Evolutionary conservation across 2,113 vertebrate species (phyloP), one percentile per base, ranked within the genome.

Genomic region (Urocolius indicus): DNA sequence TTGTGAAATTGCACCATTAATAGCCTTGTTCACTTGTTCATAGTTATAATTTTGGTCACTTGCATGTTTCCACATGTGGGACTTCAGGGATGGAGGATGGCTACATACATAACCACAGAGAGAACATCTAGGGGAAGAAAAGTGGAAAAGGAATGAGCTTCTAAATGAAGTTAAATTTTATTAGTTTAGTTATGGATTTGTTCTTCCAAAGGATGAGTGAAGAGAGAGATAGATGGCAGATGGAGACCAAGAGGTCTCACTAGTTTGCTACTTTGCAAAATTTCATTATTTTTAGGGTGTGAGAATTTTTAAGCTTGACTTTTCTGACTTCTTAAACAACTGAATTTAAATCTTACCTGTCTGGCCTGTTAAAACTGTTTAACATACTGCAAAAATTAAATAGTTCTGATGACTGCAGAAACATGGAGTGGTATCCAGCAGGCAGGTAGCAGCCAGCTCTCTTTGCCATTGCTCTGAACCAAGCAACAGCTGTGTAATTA

Each of bases 1-100:
- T 89, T 99, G 99, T 9, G 98, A 99, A 97, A 99, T 99, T 19
- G 99, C 99, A 93, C 99, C 99, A 11, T 99, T 99, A 91, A 99
- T 99, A 80, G 99, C 99, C 95, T 98, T 99, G 98, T 99, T 99
- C 54, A 99, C 99, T 98, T 99, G 99, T 95, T 99, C 99, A 8
- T 99, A 99, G 97, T 99, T 99, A 63, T 99, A 99, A 97, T 99
- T 99, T 98, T 99, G 99, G 98, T 99, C 99, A 92, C 99, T 99
- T 10, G 99, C 99, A 16, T 99, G 99, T 92, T 99, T 99, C 99
- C 99, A 99, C 99, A 99, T 99, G 91, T 99, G 99, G 43, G 99
- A 99, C 94, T 99, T 99, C 67, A 99, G 95, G 29, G 99, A 99
- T 1, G 99, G 99, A 32, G 99, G 99, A 93, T 99, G 99, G 96